Evolutionary conservation across 1,140 invertebrate species (phyloP), one percentile per base, ranked within the genome.

Genomic region (Parapsyche elsis): DNA sequence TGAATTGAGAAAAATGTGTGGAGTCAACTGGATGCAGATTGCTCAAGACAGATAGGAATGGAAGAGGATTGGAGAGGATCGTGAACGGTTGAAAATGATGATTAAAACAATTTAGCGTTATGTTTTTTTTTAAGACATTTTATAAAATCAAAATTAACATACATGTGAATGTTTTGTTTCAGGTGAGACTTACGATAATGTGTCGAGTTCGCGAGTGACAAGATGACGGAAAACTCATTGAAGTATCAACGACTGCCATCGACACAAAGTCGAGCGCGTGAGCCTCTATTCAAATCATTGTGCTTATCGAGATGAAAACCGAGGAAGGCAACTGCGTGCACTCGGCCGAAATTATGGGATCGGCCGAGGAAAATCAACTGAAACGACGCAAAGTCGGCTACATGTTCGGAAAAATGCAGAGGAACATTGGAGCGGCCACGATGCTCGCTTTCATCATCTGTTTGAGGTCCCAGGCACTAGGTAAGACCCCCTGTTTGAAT

Each of bases 251-350:
- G 16, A 24, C 12, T 24, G 16, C 57, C 10, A n/a, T 49, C 23
- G 59, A 44, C 75, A 64, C 24, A 53, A 57, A 24, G 75, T 64
- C 49, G 46, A 53, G 57, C 53, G 46, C 75, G 75, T 77, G 57
- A 45, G 16, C 75, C 19, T 44, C 10, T 45, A 19, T 30, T 19
- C 45, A n/a, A 12, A 45, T 44, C 75, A n/a, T 14, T 57, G 30
- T 45, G 57, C 45, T 49, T 24, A 30, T 64, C 75, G 12, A 77
- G 75, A 77, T 77, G 75, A 64, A 77, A 53, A 77, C 53, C 23
- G 75, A n/a, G 57, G 59, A 77, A 64, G 59, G 12, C 44, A 64
- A 64, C 38, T 77, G 75, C n/a, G 46, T 64, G 57, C 26, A 64
- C 57, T 26, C 75, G 57, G 21, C 75, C 53, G 75, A 53, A 5